Evolutionary conservation across 1,140 invertebrate species (phyloP), one percentile per base, ranked within the genome.

Genomic region (Cydia strobilella): DNA sequence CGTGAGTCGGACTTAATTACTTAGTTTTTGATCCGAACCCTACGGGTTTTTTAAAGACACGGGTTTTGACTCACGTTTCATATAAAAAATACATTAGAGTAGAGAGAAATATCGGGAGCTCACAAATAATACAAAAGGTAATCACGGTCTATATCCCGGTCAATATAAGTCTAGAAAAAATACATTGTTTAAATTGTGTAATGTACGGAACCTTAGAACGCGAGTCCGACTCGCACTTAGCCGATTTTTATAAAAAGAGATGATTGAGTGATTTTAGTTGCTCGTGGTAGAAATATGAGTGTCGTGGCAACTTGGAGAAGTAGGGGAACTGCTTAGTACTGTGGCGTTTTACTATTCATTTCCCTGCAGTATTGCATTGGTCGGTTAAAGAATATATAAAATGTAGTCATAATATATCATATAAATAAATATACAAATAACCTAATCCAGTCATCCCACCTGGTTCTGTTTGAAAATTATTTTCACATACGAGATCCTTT

Each of bases 251-350:
- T 25, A 6, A 31, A 51, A 51, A 18, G 6, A 51, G 6, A 51
- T 51, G 48, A 51, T 51, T 51, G n/a, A 51, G 31, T 79, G 79
- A 83, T 84, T 88, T 87, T 80, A 85, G 84, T 86, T 72, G 23
- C 6, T 54, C 15, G 51, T 18, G 45, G n/a, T 23, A 10, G 6
- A 59, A 59, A 23, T 59, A 59, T 59, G 3, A 45, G 42, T 23
- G 54, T 23, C 7, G 2, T 54, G 7, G 51, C 15, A 59, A 59
- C 20, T 23, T 59, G 45, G 45, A 48, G 45, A 13, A 48, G 4
- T 15, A 51, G 0, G n/a, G 18, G 48, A 18, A 12, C 7, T 51
- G 5, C n/a, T 7, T 51, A 12, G 23, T 13, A 25, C 12, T 3
- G 20, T 39, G 6, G 25, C 27, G 31, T 69, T 69, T 69, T 31